Conservation (phyloP, 1,140 invertebrate genomes). For the Heliconius himera region DNA sequence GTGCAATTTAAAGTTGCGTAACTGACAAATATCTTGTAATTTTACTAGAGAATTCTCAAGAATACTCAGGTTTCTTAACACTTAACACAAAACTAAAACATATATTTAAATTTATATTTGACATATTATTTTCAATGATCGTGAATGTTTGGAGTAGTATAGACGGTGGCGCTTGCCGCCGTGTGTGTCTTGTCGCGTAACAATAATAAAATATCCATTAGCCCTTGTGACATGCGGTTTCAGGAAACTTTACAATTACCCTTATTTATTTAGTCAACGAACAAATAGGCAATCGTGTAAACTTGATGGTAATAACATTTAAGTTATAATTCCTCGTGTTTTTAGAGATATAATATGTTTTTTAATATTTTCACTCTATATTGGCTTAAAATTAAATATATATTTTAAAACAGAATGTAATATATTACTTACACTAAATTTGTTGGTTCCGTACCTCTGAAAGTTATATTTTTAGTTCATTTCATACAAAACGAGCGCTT, state of each 20-base stretch:
- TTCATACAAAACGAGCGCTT: too few species aligned
- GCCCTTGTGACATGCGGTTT: conserved; percentile 52
- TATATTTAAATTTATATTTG: background rate
- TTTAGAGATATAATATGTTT: background rate
- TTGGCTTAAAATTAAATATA: too few species aligned
- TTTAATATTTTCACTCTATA: too few species aligned
- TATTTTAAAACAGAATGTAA: too few species aligned
- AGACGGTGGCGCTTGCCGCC: conserved; percentile 68
- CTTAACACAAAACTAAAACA: background rate
- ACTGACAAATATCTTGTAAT: background rate
- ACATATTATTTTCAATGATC: background rate
- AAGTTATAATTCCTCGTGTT: background rate
- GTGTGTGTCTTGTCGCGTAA: conserved; percentile 76
- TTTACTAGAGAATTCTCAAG: too few species aligned
- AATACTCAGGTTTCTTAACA: background rate
- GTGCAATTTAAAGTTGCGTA: background rate
- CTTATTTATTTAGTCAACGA: conserved; percentile 46
- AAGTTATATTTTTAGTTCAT: too few species aligned
- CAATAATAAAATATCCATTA: conserved; percentile 80
- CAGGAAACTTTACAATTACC: conserved; percentile 36
- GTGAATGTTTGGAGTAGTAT: background rate
- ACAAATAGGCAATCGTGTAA: background rate
- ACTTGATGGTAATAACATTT: background rate
- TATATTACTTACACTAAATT: too few species aligned
- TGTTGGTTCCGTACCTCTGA: too few species aligned